A percentile compares a stretch with the other conserved stretches of the same genome.
These are phyloP conservation scores for Amphimallon solstitiale DNA, from an alignment of 2,888 invertebrate genomes.

Conservation along the genomic window DNA sequence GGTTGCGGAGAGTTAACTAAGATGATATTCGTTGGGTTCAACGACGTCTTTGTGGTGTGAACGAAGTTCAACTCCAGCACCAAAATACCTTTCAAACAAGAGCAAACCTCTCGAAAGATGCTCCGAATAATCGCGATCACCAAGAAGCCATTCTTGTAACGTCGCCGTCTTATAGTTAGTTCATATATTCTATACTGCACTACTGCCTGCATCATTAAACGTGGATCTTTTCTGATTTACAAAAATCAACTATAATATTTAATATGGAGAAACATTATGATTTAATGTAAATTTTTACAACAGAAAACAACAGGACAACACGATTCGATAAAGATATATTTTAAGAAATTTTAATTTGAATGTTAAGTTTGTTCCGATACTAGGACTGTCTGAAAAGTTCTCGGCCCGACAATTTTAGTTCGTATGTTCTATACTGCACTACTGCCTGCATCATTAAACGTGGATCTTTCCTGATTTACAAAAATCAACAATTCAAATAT, in stretches of 20 bases:
- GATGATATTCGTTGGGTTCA: constrained; percentile 34
- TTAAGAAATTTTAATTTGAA: no score
- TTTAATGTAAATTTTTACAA: no score
- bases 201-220: constrained; percentile 20
- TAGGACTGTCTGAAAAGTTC: no score
- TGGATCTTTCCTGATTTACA: not conserved
- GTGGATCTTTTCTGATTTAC: not conserved
- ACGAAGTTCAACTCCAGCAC: constrained; percentile 34
- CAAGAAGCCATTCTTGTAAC: constrained; percentile 13
- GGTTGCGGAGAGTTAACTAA: constrained; percentile 28
- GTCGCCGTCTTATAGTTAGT: constrained; percentile 6
- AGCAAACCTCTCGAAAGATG: constrained; percentile 34
- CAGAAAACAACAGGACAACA: no score
- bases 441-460: constrained; percentile 21
- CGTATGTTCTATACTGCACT: not conserved
- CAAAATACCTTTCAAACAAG: constrained; percentile 40
- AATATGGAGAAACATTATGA: no score
- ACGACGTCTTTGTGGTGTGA: constrained; percentile 35
- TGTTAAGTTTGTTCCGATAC: no score
- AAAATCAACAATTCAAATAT: no score
- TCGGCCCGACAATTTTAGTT: no score
- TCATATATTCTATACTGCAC: not conserved
- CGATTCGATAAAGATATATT: no score
- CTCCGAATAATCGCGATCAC: constrained; percentile 25
- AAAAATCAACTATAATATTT: no score